phyloP scores from a whole-genome alignment of 2,797 vertebrate genomes.

The Hemitrygon akajei region DNA sequence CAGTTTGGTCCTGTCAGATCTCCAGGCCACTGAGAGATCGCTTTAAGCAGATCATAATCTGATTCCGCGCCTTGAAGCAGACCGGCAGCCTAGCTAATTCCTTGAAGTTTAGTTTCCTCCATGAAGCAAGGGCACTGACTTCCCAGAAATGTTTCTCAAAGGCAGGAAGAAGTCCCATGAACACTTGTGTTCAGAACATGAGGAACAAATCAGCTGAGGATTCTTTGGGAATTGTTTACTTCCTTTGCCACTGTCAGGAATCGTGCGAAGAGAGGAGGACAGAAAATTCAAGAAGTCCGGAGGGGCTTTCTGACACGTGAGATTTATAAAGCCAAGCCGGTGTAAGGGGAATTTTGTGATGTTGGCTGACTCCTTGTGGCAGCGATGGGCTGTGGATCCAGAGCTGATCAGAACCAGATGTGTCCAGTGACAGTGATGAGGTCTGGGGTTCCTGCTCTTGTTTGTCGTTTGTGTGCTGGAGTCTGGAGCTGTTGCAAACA shows the following conservation, averaged over 20 bases:
- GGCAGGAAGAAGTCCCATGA: background rate
- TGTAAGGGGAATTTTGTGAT: background rate
- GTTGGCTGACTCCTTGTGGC: background rate
- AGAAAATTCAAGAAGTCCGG: background rate
- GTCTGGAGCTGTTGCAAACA: background rate
- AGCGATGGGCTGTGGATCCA: background rate
- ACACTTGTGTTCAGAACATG: background rate
- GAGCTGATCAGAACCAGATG: conserved; percentile 7
- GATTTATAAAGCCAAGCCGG: background rate
- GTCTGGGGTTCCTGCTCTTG: background rate
- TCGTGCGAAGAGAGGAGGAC: background rate
- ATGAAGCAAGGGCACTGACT: too few species aligned
- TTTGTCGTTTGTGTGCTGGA: background rate
- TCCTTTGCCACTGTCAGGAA: background rate
- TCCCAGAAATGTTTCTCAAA: background rate
- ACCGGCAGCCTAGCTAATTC: background rate
- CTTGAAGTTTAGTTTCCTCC: background rate
- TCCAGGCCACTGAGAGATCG: background rate
- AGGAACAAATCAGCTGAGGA: background rate
- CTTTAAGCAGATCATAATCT: background rate
- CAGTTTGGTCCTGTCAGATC: background rate
- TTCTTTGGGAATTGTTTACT: background rate
- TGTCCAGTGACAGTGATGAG: background rate
- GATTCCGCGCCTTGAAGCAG: too few species aligned
- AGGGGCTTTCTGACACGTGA: background rate